phyloP scores from a whole-genome alignment of 1,140 invertebrate genomes.

The Macrostomum lignano region DNA sequence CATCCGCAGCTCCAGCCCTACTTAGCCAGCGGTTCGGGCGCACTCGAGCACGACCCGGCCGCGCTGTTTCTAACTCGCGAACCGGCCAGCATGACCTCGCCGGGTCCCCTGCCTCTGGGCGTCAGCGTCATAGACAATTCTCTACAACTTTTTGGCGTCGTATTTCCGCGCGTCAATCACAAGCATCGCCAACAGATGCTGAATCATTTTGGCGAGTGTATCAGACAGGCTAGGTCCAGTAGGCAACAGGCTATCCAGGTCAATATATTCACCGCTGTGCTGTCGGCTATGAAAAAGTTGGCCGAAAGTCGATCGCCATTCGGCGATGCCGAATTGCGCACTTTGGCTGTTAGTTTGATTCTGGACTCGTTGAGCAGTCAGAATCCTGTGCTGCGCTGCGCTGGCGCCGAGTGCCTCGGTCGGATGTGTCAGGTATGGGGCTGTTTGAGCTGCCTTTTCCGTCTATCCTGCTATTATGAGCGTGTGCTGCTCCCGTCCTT shows the following conservation, averaged over 20 bases:
- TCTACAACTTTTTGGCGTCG: slow-evolving; percentile 60
- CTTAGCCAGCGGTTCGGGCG: slow-evolving; percentile 68
- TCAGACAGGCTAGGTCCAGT: slow-evolving; percentile 57
- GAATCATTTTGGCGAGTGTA: slow-evolving; percentile 76
- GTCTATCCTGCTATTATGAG: too few relatives aligned
- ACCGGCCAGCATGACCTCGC: slow-evolving; percentile 15
- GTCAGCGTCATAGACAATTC: slow-evolving; percentile 82
- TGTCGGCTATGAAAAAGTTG: slow-evolving; percentile 35
- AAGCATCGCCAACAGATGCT: slow-evolving; percentile 85
- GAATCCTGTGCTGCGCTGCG: slow-evolving; percentile 56
- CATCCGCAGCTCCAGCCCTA: slow-evolving; percentile 55
- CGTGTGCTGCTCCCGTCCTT: too few relatives aligned
- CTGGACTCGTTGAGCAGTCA: slow-evolving; percentile 43
- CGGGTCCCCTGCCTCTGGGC: slow-evolving; percentile 66
- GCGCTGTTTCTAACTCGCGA: slow-evolving; percentile 40
- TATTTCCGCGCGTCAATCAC: slow-evolving; percentile 68
- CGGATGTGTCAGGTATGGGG: slow-evolving; percentile 59
- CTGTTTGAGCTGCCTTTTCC: too few relatives aligned
- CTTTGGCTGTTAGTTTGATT: neutral
- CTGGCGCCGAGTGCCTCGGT: slow-evolving; percentile 55
- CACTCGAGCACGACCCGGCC: slow-evolving; percentile 73
- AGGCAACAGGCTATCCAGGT: slow-evolving; percentile 78
- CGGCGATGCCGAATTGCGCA: slow-evolving; percentile 22
- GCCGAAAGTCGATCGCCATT: slow-evolving; percentile 55
- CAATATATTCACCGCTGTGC: slow-evolving; percentile 72